Percentiles rank a stretch among this genome's conserved stretches.
These are phyloP conservation scores for Rhinolophus ferrumequinum DNA, from an alignment of 2,113 vertebrate species.

Conservation along the genomic window DNA sequence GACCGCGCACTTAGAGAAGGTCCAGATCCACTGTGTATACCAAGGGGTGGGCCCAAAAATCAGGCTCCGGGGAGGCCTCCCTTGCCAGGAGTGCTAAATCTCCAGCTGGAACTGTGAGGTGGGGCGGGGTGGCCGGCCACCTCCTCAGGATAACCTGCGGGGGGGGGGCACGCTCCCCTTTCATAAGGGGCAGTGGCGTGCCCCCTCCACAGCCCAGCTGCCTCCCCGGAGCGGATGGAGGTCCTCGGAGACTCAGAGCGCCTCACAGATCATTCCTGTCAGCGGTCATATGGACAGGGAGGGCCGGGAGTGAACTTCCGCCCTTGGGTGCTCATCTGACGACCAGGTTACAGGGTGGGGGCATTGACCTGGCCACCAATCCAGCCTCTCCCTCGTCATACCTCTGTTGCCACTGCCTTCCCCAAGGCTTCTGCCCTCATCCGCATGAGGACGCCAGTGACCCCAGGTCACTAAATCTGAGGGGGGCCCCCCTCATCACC, in stretches of 20 bases:
- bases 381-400: too few relatives aligned
- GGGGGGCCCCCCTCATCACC: accelerated
- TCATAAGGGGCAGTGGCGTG: accelerated
- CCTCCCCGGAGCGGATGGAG: background rate
- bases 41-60: background rate
- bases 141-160: accelerated
- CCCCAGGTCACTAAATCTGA: background rate
- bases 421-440: background rate
- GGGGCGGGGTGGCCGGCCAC: background rate
- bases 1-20: background rate
- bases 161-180: accelerated
- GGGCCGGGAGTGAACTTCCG: accelerated
- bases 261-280: background rate
- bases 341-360: accelerated
- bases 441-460: accelerated
- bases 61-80: background rate
- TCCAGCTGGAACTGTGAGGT: background rate
- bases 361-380: accelerated
- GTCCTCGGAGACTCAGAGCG: background rate
- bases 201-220: accelerated
- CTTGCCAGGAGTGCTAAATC: background rate
- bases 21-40: accelerated
- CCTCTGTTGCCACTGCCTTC: background rate
- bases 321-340: background rate
- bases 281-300: accelerated